phyloP scores from a whole-genome alignment of 2,888 invertebrate species.

The Limnephilus lunatus region DNA sequence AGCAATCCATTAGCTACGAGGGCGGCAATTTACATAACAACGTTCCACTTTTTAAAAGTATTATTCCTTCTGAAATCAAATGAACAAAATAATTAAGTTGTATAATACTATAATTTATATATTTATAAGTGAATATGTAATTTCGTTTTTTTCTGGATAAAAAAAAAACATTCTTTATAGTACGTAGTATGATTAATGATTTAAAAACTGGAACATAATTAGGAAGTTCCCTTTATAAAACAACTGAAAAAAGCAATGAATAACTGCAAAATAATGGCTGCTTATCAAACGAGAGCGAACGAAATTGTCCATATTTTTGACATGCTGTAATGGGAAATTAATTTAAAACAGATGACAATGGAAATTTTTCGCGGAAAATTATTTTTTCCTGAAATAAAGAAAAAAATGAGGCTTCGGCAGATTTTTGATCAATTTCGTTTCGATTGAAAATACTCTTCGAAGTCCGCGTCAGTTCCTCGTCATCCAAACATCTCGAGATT shows the following conservation, averaged over 20 bases:
- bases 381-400: background rate
- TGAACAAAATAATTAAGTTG: too few species aligned
- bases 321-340: background rate
- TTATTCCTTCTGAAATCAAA: too few species aligned
- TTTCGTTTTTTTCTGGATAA: too few species aligned
- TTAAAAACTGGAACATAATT: background rate
- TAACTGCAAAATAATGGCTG: background rate
- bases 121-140: too few species aligned
- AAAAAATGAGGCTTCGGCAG: background rate
- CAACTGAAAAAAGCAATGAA: background rate
- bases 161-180: background rate
- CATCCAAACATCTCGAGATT: slow-evolving; percentile 4
- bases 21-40: too few species aligned
- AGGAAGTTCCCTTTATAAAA: background rate
- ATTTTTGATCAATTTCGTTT: slow-evolving; percentile 23
- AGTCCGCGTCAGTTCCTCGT: background rate
- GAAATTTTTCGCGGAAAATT: background rate
- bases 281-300: background rate
- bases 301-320: background rate
- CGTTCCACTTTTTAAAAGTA: too few species aligned
- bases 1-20: too few species aligned
- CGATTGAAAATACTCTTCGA: background rate
- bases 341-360: slow-evolving; percentile 16
- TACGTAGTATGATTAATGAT: background rate
- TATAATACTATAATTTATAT: too few species aligned